Base-by-base conservation (phyloP, 2,888 invertebrate genomes). In the Poecilobothrus nobilitatus region DNA sequence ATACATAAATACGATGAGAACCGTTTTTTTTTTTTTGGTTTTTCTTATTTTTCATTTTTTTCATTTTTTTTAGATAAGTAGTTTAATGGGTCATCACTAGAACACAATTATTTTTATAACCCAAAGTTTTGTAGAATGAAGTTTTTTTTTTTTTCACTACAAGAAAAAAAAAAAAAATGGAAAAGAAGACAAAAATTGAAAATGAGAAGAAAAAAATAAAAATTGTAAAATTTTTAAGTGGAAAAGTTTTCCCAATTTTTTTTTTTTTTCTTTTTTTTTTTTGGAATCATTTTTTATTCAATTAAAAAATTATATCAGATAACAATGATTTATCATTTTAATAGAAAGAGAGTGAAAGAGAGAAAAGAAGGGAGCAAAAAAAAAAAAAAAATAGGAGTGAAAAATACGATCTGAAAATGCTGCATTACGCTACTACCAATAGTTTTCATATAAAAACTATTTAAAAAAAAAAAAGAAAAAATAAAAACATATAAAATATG, bases 281-380 rank as follows among this genome's bases (percentile, higher is more conserved):
- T 53, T 53, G 7, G 6, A 18, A 18, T 53, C 18, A n/a, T 12
- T 53, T 53, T 53, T 53, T 18, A 53, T 53, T 53, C 53, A 53
- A 53, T 53, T 53, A 53, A 53, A 53, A 53, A 53, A 18, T 53
- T 15, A 53, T 53, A 53, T 53, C 53, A 53, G 53, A 53, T 53
- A 53, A 53, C 53, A 53, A 53, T 53, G 15, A 53, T 53, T 53
- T 53, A 53, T 53, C 53, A 53, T 53, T 53, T 12, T 18, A 15
- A 44, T 6, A 44, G 44, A 53, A 53, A 53, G 6, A 53, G 15
- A 53, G 15, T 53, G n/a, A 18, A 53, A 53, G 15, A 53, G 15
- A 15, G n/a, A 18, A 53, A 53, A 53, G 53, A 53, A 8, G 15
- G 15, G 15, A 41, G n/a, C n/a, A n/a, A n/a, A n/a, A n/a, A n/a